phyloP scores from a whole-genome alignment of 2,797 vertebrate genomes.

The Cuniculus paca region DNA sequence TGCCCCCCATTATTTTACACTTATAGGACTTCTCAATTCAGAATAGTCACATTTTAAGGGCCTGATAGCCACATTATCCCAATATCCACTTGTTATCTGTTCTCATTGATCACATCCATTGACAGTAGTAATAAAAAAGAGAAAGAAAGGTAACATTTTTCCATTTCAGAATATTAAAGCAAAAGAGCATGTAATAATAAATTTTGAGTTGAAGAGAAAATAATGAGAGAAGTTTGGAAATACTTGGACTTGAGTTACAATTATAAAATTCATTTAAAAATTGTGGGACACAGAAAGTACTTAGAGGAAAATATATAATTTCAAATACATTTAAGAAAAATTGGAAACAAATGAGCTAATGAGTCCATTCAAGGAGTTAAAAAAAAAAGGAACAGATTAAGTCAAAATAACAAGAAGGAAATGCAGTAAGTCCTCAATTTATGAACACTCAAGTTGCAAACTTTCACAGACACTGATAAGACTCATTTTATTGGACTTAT shows the following conservation, averaged over 20 bases:
- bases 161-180: neutral
- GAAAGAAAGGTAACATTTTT: neutral
- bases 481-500: neutral
- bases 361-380: neutral
- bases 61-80: neutral
- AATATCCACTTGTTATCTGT: neutral
- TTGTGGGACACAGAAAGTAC: neutral
- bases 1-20: neutral
- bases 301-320: neutral
- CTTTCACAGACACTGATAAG: too few relatives aligned
- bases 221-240: neutral
- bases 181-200: neutral
- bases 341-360: neutral
- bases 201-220: conserved; percentile 1
- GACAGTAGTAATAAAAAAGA: neutral
- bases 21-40: neutral
- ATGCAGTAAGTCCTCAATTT: neutral
- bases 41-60: neutral
- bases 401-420: neutral
- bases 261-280: neutral
- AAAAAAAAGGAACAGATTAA: neutral
- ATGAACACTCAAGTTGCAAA: neutral
- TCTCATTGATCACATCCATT: neutral
- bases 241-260: neutral
- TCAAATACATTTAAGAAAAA: conserved; percentile 4